These are phyloP conservation scores for Oopsacas minuta DNA, from an alignment of 37 sponge, comb jelly and placozoan species.

Conservation along the genomic window DNA sequence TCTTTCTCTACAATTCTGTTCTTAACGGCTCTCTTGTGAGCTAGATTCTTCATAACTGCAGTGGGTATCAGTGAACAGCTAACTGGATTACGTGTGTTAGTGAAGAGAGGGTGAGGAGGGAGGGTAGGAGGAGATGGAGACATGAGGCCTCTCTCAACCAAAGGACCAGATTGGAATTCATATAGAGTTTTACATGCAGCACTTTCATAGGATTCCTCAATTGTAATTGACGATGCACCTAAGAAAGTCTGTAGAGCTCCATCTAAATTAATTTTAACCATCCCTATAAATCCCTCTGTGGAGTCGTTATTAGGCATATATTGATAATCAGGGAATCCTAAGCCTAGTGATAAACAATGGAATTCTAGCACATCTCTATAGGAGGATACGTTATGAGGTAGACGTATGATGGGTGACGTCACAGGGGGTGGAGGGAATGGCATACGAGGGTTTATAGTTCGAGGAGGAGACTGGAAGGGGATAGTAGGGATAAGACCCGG, in stretches of 20 bases:
- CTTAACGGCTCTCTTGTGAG: background rate
- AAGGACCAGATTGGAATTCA: background rate
- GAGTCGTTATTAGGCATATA: background rate
- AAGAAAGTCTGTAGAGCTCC: background rate
- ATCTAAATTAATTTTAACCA: background rate
- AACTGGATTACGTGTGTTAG: background rate
- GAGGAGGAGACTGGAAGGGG: background rate
- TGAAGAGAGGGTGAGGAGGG: background rate
- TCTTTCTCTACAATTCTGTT: background rate
- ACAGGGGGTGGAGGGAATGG: background rate
- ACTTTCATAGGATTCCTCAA: background rate
- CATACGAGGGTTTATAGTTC: background rate
- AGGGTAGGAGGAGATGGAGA: background rate
- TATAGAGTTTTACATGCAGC: constrained; percentile 4
- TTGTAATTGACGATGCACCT: background rate
- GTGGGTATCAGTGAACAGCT: background rate
- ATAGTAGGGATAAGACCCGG: background rate
- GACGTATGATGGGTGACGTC: background rate
- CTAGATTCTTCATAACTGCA: background rate
- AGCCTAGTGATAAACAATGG: background rate
- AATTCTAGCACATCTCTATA: background rate
- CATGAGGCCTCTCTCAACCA: background rate
- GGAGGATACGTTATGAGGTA: background rate
- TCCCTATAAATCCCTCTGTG: background rate
- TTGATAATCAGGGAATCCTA: background rate